These are phyloP conservation scores for Sebastes glaucus DNA, from an alignment of 2,797 vertebrate species.

Conservation along the genomic window DNA sequence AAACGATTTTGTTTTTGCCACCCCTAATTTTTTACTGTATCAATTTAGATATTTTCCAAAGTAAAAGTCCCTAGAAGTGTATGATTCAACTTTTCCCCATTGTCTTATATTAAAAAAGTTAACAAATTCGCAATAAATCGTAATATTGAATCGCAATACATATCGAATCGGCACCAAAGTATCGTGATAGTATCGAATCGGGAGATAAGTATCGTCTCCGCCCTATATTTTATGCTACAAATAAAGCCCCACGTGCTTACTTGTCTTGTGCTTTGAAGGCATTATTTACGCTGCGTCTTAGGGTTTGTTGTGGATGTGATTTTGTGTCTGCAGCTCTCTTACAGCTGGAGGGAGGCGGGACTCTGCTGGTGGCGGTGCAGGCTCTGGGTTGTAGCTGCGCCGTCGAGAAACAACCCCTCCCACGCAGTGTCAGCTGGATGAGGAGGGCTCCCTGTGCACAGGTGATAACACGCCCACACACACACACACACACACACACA, in stretches of 20 bases:
- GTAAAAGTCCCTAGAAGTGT: too few relatives aligned
- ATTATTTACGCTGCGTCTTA: neutral
- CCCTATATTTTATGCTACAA: neutral
- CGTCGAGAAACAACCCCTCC: constrained; percentile 85
- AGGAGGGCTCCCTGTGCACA: constrained; percentile 70
- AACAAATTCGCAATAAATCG: too few relatives aligned
- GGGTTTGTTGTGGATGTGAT: neutral
- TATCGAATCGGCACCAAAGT: too few relatives aligned
- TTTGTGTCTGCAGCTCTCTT: constrained; percentile 80
- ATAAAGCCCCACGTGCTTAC: neutral
- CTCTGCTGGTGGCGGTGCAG: constrained; percentile 86
- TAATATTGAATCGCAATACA: too few relatives aligned
- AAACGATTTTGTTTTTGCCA: too few relatives aligned
- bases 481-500: neutral
- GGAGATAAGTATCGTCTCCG: too few relatives aligned
- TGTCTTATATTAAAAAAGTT: too few relatives aligned
- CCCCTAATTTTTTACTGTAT: too few relatives aligned
- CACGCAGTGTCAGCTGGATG: constrained; percentile 88
- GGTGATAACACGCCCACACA: constrained; percentile 53
- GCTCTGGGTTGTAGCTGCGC: constrained; percentile 85
- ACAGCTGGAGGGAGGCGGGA: constrained; percentile 87
- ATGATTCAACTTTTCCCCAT: too few relatives aligned
- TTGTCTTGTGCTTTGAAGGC: neutral
- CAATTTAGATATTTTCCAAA: too few relatives aligned
- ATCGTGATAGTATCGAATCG: too few relatives aligned